Percentiles rank a stretch among this genome's conserved stretches.
Conservation (phyloP, 2,888 invertebrate genomes). For the Archaeoteleia sp. region DNA sequence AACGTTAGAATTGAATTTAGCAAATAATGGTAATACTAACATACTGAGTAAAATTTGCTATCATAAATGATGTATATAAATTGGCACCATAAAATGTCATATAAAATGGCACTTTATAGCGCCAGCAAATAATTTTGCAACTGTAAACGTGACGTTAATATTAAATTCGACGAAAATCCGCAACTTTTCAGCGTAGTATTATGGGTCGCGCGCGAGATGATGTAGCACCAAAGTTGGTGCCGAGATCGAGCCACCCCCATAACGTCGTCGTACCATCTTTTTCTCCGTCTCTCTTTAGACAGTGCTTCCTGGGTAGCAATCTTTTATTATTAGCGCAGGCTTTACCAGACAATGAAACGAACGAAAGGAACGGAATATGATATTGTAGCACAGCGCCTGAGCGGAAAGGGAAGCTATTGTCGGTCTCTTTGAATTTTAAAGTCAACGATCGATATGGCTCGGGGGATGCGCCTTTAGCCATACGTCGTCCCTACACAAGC, state of each 20-base stretch:
- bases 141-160: constrained; percentile 67
- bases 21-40: too few species aligned
- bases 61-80: too few species aligned
- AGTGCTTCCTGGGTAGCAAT: constrained; percentile 74
- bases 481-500: constrained; percentile 59
- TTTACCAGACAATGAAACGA: constrained; percentile 76
- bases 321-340: constrained; percentile 76
- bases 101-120: too few species aligned
- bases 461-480: constrained; percentile 73
- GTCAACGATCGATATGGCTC: constrained; percentile 74
- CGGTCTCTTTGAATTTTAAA: constrained; percentile 76
- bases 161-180: constrained; percentile 72
- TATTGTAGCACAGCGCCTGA: constrained; percentile 70
- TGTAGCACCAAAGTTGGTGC: constrained; percentile 72
- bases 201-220: constrained; percentile 69
- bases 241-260: constrained; percentile 50
- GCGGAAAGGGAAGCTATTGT: constrained; percentile 74
- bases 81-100: too few species aligned
- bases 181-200: constrained; percentile 70
- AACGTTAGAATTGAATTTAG: too few species aligned
- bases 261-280: constrained; percentile 31
- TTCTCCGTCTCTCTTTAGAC: constrained; percentile 56
- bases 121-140: constrained; percentile 26
- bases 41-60: too few species aligned
- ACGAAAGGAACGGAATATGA: constrained; percentile 75